Conservation (phyloP, 2,113 vertebrate genomes). For the Pagrus major region DNA sequence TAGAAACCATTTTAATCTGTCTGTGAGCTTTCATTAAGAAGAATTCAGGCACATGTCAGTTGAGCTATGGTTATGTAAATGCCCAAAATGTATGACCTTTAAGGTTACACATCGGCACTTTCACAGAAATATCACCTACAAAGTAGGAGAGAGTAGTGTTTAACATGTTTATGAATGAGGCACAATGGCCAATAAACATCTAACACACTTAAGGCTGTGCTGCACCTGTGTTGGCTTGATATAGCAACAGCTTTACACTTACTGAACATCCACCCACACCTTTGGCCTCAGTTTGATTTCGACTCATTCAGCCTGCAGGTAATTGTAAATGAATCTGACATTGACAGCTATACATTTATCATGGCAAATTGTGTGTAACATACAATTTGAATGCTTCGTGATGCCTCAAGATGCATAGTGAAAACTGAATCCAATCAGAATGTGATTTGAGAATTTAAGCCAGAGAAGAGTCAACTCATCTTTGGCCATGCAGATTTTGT, state of each 20-base stretch:
- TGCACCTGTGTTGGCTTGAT: not conserved
- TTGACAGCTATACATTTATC: not conserved
- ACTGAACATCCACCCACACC: conserved; percentile 10
- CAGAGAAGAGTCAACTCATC: not conserved
- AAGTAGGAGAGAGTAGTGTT: not conserved
- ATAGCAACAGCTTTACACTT: no score
- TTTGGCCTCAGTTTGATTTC: conserved; percentile 3
- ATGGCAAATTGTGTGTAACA: not conserved
- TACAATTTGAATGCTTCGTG: not conserved
- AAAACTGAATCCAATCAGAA: not conserved
- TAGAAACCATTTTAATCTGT: no score
- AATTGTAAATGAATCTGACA: not conserved
- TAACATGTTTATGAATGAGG: not conserved
- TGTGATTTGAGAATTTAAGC: not conserved
- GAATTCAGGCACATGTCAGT: not conserved
- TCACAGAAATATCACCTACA: not conserved
- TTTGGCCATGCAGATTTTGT: not conserved
- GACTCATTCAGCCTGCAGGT: not conserved
- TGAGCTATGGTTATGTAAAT: not conserved
- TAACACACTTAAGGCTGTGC: not conserved
- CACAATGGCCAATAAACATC: not conserved
- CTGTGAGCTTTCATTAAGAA: not conserved
- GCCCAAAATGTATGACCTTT: not conserved
- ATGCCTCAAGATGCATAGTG: not conserved
- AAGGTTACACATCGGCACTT: not conserved